Evolutionary conservation across 2,888 invertebrate species (phyloP).

Genomic region (Limnephilus lunatus): DNA sequence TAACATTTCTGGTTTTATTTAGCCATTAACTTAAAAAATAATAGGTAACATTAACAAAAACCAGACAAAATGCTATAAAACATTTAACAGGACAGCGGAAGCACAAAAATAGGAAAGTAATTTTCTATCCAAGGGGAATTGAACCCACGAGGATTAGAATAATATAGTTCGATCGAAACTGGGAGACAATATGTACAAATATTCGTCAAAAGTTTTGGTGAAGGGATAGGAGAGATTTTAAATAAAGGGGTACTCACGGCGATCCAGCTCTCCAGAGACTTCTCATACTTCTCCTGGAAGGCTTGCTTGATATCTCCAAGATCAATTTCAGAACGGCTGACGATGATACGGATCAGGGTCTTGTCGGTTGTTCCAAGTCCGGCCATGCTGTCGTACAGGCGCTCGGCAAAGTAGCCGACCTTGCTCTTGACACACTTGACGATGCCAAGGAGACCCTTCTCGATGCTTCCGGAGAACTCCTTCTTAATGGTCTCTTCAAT

Average conservation of each 20-base stretch:
- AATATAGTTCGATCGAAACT: background rate
- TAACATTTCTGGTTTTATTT: background rate
- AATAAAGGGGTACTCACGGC: conserved; percentile 80
- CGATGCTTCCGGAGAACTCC: conserved; percentile 92
- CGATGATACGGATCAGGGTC: conserved; percentile 93
- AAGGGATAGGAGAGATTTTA: conserved; percentile 7
- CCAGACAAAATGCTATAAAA: background rate
- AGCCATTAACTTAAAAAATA: background rate
- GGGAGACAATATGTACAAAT: background rate
- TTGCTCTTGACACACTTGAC: conserved; percentile 94
- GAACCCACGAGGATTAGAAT: background rate
- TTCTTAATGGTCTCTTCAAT: conserved; percentile 91
- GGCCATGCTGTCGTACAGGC: conserved; percentile 93
- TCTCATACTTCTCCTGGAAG: conserved; percentile 89
- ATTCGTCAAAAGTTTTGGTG: conserved; percentile 12
- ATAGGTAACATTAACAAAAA: background rate
- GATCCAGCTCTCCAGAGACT: conserved; percentile 90
- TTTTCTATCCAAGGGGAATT: background rate
- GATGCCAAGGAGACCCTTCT: conserved; percentile 92
- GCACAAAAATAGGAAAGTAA: background rate
- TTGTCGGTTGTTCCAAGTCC: conserved; percentile 94
- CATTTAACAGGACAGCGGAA: background rate
- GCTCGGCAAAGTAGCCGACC: conserved; percentile 94
- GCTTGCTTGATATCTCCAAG: conserved; percentile 94
- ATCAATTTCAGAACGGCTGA: conserved; percentile 94